These are phyloP conservation scores for Varanus komodoensis DNA, from an alignment of 2,113 vertebrate species.

Conservation along the genomic window DNA sequence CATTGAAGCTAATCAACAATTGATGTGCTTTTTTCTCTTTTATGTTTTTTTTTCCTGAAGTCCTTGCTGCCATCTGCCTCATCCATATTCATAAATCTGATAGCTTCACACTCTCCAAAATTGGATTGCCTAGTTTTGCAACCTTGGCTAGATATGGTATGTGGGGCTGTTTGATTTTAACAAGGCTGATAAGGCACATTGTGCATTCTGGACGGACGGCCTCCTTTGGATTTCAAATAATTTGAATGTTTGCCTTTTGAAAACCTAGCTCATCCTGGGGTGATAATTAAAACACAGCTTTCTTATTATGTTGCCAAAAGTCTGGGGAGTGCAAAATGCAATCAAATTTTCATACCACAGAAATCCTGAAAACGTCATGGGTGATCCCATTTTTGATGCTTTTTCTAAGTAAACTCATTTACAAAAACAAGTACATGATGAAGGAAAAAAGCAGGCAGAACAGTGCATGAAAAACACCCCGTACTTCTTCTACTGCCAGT, in stretches of 20 bases:
- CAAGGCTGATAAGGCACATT: conserved; percentile 28
- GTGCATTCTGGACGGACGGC: conserved; percentile 42
- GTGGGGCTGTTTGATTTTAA: conserved; percentile 39
- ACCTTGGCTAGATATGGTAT: conserved; percentile 1
- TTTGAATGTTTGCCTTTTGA: conserved; percentile 51
- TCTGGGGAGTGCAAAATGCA: conserved; percentile 33
- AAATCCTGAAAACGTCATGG: conserved; percentile 37
- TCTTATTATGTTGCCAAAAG: conserved; percentile 22
- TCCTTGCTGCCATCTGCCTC: conserved; percentile 4
- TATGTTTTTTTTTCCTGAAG: background rate
- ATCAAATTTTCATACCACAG: conserved; percentile 29
- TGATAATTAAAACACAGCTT: conserved; percentile 50
- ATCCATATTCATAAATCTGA: conserved; percentile 38
- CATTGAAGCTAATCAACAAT: background rate
- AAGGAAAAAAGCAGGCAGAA: background rate
- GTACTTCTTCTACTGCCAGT: background rate
- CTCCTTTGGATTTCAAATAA: conserved; percentile 52
- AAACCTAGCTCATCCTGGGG: conserved; percentile 29
- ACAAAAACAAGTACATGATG: background rate
- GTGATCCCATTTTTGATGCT: conserved; percentile 51
- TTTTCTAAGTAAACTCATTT: conserved; percentile 5
- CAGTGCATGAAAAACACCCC: background rate
- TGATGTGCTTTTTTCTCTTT: background rate
- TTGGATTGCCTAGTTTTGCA: conserved; percentile 23
- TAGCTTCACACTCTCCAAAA: background rate